These are phyloP conservation scores for Tetanocera ferruginea DNA, from an alignment of 2,888 invertebrate species.

Conservation along the genomic window DNA sequence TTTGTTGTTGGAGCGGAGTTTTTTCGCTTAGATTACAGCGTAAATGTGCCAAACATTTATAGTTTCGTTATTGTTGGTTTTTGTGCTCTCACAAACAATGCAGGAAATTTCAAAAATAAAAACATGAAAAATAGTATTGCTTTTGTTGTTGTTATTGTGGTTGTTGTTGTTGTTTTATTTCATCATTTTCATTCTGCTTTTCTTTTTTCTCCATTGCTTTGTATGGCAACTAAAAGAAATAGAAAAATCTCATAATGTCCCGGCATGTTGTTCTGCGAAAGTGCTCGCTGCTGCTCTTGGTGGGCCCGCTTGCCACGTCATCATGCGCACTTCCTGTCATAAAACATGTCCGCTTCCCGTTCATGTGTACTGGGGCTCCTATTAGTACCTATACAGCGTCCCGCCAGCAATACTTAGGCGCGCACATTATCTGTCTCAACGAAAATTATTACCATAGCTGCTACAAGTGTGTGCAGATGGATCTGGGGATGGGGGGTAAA, in stretches of 20 bases:
- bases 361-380: background rate
- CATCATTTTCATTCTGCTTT: background rate
- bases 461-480: background rate
- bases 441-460: background rate
- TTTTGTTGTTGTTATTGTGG: background rate
- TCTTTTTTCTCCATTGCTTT: background rate
- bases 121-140: background rate
- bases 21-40: constrained; percentile 1
- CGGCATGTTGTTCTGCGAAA: constrained; percentile 14
- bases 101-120: constrained; percentile 21
- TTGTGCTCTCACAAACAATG: constrained; percentile 22
- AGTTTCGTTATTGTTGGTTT: background rate
- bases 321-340: constrained; percentile 24
- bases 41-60: constrained; percentile 28
- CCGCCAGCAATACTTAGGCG: constrained; percentile 1
- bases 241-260: background rate
- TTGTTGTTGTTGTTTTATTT: constrained; percentile 4
- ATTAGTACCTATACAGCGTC: constrained; percentile 3
- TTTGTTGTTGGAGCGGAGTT: background rate
- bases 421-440: background rate
- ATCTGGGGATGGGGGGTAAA: too few relatives aligned
- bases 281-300: background rate
- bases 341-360: constrained; percentile 21
- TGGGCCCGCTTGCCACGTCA: constrained; percentile 7
- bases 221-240: background rate